Evolutionary conservation across 2,888 invertebrate genomes (phyloP).

Genomic region (Agriopis leucophaearia): DNA sequence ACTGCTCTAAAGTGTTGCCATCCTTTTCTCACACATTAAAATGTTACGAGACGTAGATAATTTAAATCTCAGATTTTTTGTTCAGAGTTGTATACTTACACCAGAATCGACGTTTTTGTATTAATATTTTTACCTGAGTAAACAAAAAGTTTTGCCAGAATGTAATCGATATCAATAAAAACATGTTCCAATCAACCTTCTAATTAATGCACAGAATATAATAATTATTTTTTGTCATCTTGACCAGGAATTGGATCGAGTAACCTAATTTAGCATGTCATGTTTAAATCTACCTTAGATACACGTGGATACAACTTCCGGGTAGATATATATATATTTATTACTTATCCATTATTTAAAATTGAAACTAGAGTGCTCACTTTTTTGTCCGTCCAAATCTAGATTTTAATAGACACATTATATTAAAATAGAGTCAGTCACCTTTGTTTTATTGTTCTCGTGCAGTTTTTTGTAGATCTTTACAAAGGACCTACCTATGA

Average conservation of each 20-base stretch:
- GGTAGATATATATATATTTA: constrained; percentile 14
- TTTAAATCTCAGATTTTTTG: too few species aligned
- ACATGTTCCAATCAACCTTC: constrained; percentile 19
- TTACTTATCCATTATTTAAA: background rate
- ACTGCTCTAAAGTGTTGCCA: too few species aligned
- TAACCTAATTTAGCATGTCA: constrained; percentile 20
- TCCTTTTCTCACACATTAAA: too few species aligned
- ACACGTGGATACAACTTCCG: constrained; percentile 29
- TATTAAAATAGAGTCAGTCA: background rate
- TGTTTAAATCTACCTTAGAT: constrained; percentile 20
- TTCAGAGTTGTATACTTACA: too few species aligned
- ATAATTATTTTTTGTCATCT: constrained; percentile 27
- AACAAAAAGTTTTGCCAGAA: constrained; percentile 18
- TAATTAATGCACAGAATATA: constrained; percentile 13
- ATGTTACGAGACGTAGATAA: too few species aligned
- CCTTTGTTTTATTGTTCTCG: background rate
- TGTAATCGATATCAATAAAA: constrained; percentile 24
- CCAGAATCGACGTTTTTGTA: background rate
- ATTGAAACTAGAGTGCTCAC: background rate
- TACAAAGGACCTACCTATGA: too few species aligned
- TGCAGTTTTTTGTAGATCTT: too few species aligned
- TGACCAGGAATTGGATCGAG: constrained; percentile 21
- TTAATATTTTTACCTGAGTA: constrained; percentile 5
- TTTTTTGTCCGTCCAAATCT: constrained; percentile 2
- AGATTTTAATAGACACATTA: background rate